phyloP scores from a whole-genome alignment of 2,113 vertebrate genomes.

The Sisor rabdophorus region DNA sequence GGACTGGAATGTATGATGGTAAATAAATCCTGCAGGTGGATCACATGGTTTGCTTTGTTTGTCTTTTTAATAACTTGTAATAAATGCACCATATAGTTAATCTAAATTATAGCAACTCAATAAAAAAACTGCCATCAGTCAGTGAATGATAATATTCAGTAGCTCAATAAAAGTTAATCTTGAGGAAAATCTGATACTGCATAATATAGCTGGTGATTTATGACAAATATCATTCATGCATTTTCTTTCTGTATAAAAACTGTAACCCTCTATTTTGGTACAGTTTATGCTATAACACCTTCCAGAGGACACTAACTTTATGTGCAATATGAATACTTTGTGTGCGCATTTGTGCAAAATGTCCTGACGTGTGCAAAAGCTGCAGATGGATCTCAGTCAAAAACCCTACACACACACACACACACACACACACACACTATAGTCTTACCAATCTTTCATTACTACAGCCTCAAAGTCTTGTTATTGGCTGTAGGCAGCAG shows the following conservation, averaged over 20 bases:
- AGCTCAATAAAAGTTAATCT: background rate
- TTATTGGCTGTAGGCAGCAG: background rate
- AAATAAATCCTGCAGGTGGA: background rate
- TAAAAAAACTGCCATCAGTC: background rate
- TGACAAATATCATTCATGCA: too few relatives aligned
- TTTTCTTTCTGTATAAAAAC: too few relatives aligned
- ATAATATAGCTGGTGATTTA: too few relatives aligned
- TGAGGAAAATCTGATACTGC: background rate
- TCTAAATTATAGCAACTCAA: background rate
- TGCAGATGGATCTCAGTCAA: too few relatives aligned
- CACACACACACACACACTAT: too few relatives aligned
- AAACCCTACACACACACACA: too few relatives aligned
- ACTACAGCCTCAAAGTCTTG: background rate
- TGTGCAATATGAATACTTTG: too few relatives aligned
- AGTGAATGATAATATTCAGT: background rate
- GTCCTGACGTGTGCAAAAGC: too few relatives aligned
- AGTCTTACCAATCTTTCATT: background rate
- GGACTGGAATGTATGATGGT: background rate
- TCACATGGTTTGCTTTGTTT: background rate
- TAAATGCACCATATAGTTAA: background rate
- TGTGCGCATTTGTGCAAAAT: too few relatives aligned
- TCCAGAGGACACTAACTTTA: too few relatives aligned
- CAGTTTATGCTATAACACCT: too few relatives aligned
- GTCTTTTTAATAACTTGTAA: background rate
- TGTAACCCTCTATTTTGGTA: too few relatives aligned